Percentiles rank a stretch among this genome's conserved stretches.
These are phyloP conservation scores for Parthenolecanium corni DNA, from an alignment of 2,888 invertebrate genomes.

Conservation along the genomic window DNA sequence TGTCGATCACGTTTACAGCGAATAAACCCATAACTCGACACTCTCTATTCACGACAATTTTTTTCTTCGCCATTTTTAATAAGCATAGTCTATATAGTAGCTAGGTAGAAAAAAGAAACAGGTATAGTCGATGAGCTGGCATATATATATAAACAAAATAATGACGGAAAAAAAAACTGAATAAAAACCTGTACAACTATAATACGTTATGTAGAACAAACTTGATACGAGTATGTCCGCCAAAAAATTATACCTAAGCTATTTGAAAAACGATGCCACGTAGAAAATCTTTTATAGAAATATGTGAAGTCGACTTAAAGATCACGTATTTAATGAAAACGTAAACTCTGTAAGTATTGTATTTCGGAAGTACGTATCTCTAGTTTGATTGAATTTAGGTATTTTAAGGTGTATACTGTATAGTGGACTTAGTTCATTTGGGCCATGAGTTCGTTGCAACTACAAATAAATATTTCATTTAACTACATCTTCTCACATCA, in stretches of 20 bases:
- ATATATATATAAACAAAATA: background rate
- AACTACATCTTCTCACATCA: no score
- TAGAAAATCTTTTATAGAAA: conserved; percentile 24
- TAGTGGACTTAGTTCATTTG: no score
- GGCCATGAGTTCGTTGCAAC: no score
- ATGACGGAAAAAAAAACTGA: background rate
- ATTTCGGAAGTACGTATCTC: no score
- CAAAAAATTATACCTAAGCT: background rate
- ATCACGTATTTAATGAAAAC: conserved; percentile 24
- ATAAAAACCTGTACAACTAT: conserved; percentile 1
- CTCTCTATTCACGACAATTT: background rate
- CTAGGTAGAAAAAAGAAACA: background rate
- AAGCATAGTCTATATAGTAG: background rate
- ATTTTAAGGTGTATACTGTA: no score
- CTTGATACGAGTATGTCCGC: background rate
- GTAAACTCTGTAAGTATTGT: no score
- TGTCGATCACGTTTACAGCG: conserved; percentile 15
- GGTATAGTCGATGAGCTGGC: conserved; percentile 22
- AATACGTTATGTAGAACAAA: conserved; percentile 5
- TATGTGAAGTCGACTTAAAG: conserved; percentile 8
- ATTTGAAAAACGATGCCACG: background rate
- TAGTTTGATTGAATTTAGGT: no score
- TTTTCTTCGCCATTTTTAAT: background rate
- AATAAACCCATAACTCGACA: background rate
- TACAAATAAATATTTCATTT: no score